Evolutionary conservation across 2,113 vertebrate species (phyloP).

Genomic region (Raja brachyura): DNA sequence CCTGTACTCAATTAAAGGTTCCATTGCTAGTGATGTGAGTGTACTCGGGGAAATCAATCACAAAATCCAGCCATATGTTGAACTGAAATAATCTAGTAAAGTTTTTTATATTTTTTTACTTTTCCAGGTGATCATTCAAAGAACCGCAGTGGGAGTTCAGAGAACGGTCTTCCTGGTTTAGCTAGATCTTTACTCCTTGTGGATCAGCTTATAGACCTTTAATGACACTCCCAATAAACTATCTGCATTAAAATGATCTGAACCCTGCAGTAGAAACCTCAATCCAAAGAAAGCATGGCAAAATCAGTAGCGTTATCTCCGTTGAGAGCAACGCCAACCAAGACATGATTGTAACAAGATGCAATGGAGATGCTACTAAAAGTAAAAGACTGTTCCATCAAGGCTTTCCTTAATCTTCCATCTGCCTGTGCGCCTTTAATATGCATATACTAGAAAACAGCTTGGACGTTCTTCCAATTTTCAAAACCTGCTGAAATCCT

Average conservation of each 20-base stretch:
- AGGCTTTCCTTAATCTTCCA: constrained; percentile 19
- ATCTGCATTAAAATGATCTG: background rate
- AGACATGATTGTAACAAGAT: constrained; percentile 37
- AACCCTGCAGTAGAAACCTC: constrained; percentile 25
- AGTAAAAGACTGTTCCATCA: constrained; percentile 16
- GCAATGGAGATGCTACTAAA: constrained; percentile 30
- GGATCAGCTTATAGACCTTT: constrained; percentile 99
- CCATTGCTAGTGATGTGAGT: background rate
- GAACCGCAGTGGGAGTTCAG: constrained; percentile 99
- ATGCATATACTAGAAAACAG: constrained; percentile 29
- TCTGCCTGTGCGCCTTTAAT: constrained; percentile 6
- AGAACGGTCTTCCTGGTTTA: constrained; percentile 98
- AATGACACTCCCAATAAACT: constrained; percentile 44
- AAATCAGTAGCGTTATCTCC: constrained; percentile 30
- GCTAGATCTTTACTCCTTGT: constrained; percentile 98
- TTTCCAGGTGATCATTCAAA: constrained; percentile 95
- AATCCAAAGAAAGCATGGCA: constrained; percentile 33
- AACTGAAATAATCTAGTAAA: constrained; percentile 31
- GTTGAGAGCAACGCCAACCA: constrained; percentile 29
- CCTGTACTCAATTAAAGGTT: background rate
- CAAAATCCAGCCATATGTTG: constrained; percentile 26
- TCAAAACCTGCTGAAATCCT: constrained; percentile 35
- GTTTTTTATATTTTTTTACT: constrained; percentile 45
- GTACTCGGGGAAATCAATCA: background rate
- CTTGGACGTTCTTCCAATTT: constrained; percentile 18